Conservation (phyloP, 2,113 vertebrate species). For the Fregata magnificens region DNA sequence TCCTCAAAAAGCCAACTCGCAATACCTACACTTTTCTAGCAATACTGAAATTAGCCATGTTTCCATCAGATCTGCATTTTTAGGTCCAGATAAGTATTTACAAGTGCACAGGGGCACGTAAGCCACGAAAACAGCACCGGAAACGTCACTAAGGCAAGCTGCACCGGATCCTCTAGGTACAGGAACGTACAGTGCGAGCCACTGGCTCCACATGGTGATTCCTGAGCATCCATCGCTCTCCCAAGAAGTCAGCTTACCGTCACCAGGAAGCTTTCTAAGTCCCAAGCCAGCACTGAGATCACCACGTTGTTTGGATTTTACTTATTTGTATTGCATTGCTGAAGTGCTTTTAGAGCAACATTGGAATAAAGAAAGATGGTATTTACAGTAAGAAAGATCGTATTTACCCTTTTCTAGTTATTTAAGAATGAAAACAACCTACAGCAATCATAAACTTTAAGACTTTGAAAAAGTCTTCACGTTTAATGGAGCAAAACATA, state of each 20-base stretch:
- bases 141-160: neutral
- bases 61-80: neutral
- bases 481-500: neutral
- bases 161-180: no score
- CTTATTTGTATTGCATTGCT: rapidly evolving
- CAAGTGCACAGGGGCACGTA: rapidly evolving
- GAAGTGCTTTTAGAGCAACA: neutral
- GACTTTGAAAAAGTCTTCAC: neutral
- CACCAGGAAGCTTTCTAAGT: no score
- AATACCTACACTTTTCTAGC: no score
- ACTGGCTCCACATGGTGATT: rapidly evolving
- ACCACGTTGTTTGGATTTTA: rapidly evolving
- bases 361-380: rapidly evolving
- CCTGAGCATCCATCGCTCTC: neutral
- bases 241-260: no score
- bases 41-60: rapidly evolving
- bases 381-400: neutral
- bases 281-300: neutral
- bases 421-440: neutral
- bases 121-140: rapidly evolving
- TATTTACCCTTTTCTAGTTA: neutral
- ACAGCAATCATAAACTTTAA: rapidly evolving
- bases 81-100: neutral
- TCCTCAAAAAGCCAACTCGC: neutral
- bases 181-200: no score